Conservation (phyloP, 2,797 vertebrate genomes). For the Salmo trutta region DNA sequence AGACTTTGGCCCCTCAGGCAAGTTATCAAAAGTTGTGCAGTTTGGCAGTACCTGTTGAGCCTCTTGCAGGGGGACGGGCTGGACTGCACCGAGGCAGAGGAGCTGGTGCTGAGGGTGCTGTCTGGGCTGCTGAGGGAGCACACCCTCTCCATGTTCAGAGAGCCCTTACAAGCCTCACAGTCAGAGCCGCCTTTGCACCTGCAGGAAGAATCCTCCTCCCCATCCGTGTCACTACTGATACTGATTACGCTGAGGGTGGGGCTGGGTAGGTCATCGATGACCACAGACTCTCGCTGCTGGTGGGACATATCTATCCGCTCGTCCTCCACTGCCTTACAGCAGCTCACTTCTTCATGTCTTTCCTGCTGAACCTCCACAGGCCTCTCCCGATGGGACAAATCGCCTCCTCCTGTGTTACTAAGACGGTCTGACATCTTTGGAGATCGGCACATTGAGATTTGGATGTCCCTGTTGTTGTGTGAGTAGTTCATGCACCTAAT, state of each 20-base stretch:
- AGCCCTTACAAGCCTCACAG: conserved; percentile 94
- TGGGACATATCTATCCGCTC: conserved; percentile 63
- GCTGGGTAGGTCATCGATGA: conserved; percentile 88
- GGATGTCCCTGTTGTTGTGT: conserved; percentile 82
- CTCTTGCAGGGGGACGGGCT: conserved; percentile 94
- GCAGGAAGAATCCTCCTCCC: conserved; percentile 67
- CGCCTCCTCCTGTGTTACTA: conserved; percentile 67
- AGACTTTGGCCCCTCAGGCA: background rate
- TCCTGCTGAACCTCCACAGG: conserved; percentile 63
- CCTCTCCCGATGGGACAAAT: conserved; percentile 65
- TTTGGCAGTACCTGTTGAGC: conserved; percentile 84
- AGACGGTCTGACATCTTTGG: conserved; percentile 82
- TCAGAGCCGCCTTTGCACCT: conserved; percentile 91
- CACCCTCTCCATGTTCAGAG: conserved; percentile 90
- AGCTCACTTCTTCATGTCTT: conserved; percentile 74
- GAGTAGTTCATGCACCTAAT: conserved; percentile 80
- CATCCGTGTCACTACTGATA: conserved; percentile 91
- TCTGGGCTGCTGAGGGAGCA: conserved; percentile 97
- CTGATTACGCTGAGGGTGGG: conserved; percentile 91
- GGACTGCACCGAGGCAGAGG: conserved; percentile 83
- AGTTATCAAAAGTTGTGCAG: no score
- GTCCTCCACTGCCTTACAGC: conserved; percentile 71
- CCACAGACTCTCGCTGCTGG: conserved; percentile 81
- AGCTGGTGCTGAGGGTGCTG: conserved; percentile 94
- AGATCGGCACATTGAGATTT: conserved; percentile 80